A percentile compares a stretch with the other conserved stretches of the same genome.
phyloP scores from a whole-genome alignment of 2,113 vertebrate genomes.

The Amphilophus citrinellus region DNA sequence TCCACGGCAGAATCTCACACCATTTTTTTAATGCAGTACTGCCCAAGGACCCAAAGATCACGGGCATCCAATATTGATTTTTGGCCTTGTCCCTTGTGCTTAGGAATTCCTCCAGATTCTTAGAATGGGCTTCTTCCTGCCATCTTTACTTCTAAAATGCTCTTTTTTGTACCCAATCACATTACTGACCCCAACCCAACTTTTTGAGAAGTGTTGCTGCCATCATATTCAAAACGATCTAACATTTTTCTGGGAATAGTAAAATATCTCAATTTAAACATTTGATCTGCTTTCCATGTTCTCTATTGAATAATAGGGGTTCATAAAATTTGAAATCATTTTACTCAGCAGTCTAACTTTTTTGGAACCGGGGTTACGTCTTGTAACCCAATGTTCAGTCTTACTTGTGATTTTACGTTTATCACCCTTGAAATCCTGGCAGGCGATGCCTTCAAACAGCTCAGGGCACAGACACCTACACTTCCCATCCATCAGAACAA shows the following conservation, averaged over 20 bases:
- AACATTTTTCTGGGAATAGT: too few species aligned
- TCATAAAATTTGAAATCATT: neutral
- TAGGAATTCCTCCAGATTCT: too few species aligned
- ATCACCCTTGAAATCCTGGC: slow-evolving; percentile 78
- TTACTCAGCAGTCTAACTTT: neutral
- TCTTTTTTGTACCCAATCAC: too few species aligned
- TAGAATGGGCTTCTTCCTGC: too few species aligned
- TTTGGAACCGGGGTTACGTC: neutral
- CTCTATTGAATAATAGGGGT: neutral
- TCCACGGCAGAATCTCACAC: too few species aligned
- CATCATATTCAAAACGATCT: too few species aligned
- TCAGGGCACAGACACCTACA: slow-evolving; percentile 85
- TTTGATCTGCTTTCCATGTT: neutral
- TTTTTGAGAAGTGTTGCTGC: too few species aligned
- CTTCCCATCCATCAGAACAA: slow-evolving; percentile 83
- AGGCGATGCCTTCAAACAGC: slow-evolving; percentile 83
- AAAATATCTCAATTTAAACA: too few species aligned
- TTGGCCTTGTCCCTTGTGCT: neutral
- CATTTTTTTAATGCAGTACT: neutral
- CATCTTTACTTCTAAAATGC: too few species aligned
- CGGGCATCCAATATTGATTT: neutral
- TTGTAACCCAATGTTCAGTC: neutral
- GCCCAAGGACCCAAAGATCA: neutral
- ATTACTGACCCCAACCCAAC: too few species aligned
- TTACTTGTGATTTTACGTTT: slow-evolving; percentile 18